Evolutionary conservation across 2,113 vertebrate genomes (phyloP).

Genomic region (Tonatia bakeri): DNA sequence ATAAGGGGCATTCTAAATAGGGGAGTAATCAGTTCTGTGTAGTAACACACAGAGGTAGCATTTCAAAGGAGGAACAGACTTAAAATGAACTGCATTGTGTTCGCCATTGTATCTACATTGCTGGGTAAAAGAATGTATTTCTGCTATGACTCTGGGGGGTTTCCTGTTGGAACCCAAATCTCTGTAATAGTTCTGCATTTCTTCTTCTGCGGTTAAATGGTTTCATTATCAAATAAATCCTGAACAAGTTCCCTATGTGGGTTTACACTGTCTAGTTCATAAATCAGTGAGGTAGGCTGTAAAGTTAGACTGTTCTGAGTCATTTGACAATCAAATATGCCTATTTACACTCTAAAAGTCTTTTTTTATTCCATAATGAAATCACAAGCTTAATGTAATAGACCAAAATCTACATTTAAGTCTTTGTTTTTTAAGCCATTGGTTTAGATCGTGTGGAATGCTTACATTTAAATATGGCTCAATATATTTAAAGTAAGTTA

Average conservation of each 20-base stretch:
- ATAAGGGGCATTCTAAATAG: not conserved
- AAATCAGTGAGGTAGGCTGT: not conserved
- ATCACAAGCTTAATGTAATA: not conserved
- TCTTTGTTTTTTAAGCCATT: not conserved
- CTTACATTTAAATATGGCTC: not conserved
- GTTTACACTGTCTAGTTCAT: not conserved
- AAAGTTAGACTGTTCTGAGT: not conserved
- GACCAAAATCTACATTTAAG: not conserved
- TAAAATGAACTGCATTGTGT: not conserved
- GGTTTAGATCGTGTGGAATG: constrained; percentile 12
- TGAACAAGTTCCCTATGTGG: not conserved
- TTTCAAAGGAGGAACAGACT: not conserved
- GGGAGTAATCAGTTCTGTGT: not conserved
- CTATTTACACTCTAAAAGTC: not conserved
- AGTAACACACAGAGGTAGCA: not conserved
- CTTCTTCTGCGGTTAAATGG: not conserved
- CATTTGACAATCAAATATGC: not conserved
- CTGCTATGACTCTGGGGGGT: not conserved
- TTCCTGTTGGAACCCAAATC: not conserved
- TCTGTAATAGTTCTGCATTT: not conserved
- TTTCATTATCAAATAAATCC: not conserved
- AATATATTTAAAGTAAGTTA: constrained; percentile 24
- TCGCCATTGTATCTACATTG: not conserved
- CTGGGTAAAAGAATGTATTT: not conserved
- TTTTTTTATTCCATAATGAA: constrained; percentile 37